Conservation (phyloP, 2,888 invertebrate genomes). For the Eilema depressum region DNA sequence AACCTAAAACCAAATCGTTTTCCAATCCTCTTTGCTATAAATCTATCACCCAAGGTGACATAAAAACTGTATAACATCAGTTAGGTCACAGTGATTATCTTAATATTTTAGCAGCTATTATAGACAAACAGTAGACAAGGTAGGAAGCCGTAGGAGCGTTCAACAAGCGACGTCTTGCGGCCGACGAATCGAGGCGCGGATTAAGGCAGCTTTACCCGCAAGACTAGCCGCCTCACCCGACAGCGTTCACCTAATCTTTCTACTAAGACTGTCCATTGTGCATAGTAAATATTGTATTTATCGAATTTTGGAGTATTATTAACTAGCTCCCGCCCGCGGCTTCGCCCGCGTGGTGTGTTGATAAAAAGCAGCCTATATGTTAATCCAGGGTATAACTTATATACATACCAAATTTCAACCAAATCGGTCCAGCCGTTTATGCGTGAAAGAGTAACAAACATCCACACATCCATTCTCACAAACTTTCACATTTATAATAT, state of each 20-base stretch:
- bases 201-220: constrained; percentile 74
- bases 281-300: not conserved
- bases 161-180: constrained; percentile 82
- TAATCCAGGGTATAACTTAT: no score
- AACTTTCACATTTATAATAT: no score
- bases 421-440: no score
- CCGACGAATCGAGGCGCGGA: constrained; percentile 67
- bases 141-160: constrained; percentile 73
- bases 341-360: no score
- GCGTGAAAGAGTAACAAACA: no score
- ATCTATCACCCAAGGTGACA: not conserved
- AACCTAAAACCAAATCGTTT: no score
- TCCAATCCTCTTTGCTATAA: not conserved
- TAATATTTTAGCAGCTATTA: constrained; percentile 20
- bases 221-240: constrained; percentile 39
- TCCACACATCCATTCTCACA: no score
- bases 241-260: constrained; percentile 26
- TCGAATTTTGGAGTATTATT: not conserved
- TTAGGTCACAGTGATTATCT: not conserved
- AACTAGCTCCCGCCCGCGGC: no score
- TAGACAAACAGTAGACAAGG: constrained; percentile 28
- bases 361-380: no score
- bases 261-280: constrained; percentile 13
- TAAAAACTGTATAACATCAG: not conserved
- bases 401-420: no score